Evolutionary conservation across 2,113 vertebrate species (phyloP).

Genomic region (Nannobrachium achirus): DNA sequence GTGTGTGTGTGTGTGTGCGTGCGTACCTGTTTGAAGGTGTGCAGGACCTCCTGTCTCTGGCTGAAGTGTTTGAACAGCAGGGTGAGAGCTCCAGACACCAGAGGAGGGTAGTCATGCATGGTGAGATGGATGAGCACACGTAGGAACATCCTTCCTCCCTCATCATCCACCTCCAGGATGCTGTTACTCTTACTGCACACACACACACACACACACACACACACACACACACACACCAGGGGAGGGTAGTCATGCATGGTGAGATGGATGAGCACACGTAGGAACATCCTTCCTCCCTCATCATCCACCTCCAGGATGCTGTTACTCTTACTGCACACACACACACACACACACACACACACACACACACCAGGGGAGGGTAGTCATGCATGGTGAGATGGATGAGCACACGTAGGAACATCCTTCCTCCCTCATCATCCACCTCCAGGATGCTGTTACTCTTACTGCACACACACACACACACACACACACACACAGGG

Average conservation of each 20-base stretch:
- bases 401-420: slow-evolving; percentile 92
- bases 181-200: slow-evolving; percentile 88
- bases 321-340: slow-evolving; percentile 85
- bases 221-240: slow-evolving; percentile 60
- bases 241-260: slow-evolving; percentile 96
- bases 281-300: slow-evolving; percentile 94
- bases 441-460: slow-evolving; percentile 82
- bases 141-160: slow-evolving; percentile 94
- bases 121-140: slow-evolving; percentile 93
- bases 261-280: slow-evolving; percentile 92
- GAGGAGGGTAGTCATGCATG: slow-evolving; percentile 93
- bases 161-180: slow-evolving; percentile 95
- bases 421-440: slow-evolving; percentile 94
- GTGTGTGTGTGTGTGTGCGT: not conserved
- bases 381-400: slow-evolving; percentile 98
- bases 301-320: slow-evolving; percentile 97
- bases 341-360: slow-evolving; percentile 10
- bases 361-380: slow-evolving; percentile 82
- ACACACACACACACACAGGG: slow-evolving; percentile 47
- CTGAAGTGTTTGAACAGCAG: slow-evolving; percentile 99
- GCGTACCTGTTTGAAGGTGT: slow-evolving; percentile 95
- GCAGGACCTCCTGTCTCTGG: slow-evolving; percentile 95
- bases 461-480: not conserved
- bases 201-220: slow-evolving; percentile 8
- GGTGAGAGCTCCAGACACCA: slow-evolving; percentile 93